Evolutionary conservation across 1,140 invertebrate species (phyloP).

Genomic region (Macrosteles quadrilineatus): DNA sequence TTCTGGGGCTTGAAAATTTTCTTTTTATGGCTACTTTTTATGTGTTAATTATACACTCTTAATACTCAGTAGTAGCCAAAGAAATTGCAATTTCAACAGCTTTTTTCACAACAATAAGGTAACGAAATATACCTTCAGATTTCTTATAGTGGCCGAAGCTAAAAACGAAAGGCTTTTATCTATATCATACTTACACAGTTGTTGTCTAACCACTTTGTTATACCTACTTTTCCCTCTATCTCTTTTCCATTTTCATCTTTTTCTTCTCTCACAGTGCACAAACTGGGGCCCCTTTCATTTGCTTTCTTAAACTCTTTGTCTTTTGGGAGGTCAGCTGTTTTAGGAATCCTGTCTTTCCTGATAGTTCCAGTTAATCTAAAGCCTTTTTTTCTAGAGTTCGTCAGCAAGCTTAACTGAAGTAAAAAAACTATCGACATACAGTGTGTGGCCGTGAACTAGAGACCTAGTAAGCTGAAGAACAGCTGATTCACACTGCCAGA

Average conservation of each 20-base stretch:
- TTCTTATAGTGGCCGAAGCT: too few species aligned
- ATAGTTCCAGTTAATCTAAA: conserved; percentile 31
- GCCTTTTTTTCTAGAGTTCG: conserved; percentile 16
- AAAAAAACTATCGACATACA: conserved; percentile 45
- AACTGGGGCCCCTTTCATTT: conserved; percentile 12
- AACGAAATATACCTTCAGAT: too few species aligned
- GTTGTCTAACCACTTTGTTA: conserved; percentile 36
- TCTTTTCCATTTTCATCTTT: not conserved
- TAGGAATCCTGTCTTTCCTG: conserved; percentile 26
- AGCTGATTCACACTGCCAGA: conserved; percentile 35
- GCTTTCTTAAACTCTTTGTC: conserved; percentile 16
- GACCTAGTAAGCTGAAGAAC: conserved; percentile 35
- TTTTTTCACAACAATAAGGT: too few species aligned
- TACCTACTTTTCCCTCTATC: not conserved
- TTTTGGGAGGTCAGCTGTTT: not conserved
- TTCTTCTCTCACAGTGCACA: conserved; percentile 1
- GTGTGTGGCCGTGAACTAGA: conserved; percentile 18
- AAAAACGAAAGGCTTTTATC: too few species aligned
- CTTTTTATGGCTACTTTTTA: too few species aligned
- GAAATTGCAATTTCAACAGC: too few species aligned
- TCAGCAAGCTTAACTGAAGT: conserved; percentile 27
- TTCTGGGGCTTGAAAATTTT: too few species aligned
- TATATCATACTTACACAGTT: conserved; percentile 27
- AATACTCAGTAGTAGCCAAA: too few species aligned
- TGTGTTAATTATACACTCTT: too few species aligned